Evolutionary conservation across 2,797 vertebrate genomes (phyloP).

Genomic region (Natrix natrix): DNA sequence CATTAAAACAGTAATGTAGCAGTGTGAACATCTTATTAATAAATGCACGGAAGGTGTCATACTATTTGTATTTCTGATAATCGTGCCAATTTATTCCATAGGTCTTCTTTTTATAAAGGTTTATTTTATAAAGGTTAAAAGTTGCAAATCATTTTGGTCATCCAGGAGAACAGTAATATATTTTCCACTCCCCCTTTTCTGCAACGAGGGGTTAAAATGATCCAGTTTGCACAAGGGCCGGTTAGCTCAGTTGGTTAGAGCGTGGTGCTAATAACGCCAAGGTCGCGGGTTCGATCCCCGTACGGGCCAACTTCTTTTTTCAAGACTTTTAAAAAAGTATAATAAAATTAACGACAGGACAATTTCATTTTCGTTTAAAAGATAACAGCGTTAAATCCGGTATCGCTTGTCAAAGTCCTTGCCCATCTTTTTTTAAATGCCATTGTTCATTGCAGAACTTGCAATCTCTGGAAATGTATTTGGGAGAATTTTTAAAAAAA

Average conservation of each 20-base stretch:
- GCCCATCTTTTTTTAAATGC: background rate
- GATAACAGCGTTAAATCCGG: background rate
- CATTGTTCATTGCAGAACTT: background rate
- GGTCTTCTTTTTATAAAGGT: background rate
- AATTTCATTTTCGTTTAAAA: background rate
- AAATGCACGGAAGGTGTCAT: background rate
- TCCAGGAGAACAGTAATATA: too few species aligned
- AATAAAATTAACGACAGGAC: background rate
- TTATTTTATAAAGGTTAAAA: background rate
- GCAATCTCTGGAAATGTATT: background rate
- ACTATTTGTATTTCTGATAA: background rate
- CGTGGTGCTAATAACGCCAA: background rate
- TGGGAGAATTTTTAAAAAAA: background rate
- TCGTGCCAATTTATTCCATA: background rate
- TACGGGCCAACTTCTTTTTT: background rate
- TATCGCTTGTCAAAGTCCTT: background rate
- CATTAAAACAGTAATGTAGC: background rate
- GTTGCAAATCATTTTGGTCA: background rate
- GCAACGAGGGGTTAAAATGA: background rate
- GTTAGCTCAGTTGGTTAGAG: background rate
- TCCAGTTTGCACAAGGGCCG: rapidly evolving
- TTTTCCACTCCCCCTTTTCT: background rate
- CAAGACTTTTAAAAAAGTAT: background rate
- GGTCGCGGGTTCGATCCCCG: background rate
- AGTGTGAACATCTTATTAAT: background rate